phyloP scores from a whole-genome alignment of 1,140 invertebrate species.

The Drosophila sucinea region DNA sequence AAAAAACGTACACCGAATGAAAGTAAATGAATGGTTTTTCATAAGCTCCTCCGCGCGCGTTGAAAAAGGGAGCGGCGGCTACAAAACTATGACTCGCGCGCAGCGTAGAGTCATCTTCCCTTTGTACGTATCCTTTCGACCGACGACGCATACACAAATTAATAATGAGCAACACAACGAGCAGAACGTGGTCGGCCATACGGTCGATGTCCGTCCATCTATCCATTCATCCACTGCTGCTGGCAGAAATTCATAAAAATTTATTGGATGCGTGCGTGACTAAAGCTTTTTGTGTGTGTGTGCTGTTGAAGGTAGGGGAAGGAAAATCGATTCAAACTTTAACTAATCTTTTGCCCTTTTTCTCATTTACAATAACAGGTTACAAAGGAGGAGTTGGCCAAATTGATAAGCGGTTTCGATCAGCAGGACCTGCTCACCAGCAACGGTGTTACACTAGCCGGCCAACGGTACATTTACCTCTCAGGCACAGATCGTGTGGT shows the following conservation, averaged over 20 bases:
- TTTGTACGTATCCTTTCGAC: slow-evolving; percentile 19
- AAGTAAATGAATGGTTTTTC: slow-evolving; percentile 48
- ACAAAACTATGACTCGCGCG: slow-evolving; percentile 13
- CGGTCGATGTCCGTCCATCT: slow-evolving; percentile 11
- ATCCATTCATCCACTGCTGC: background rate
- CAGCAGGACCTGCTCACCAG: slow-evolving; percentile 93
- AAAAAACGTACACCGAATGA: background rate
- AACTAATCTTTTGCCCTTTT: slow-evolving; percentile 9
- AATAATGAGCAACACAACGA: slow-evolving; percentile 19
- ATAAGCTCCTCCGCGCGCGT: slow-evolving; percentile 11
- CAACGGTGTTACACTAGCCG: slow-evolving; percentile 93
- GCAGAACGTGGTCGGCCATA: slow-evolving; percentile 26
- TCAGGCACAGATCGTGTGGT: slow-evolving; percentile 95
- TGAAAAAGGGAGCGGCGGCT: slow-evolving; percentile 19
- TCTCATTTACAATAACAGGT: slow-evolving; percentile 85
- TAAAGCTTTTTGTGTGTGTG: background rate
- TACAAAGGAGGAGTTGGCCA: slow-evolving; percentile 93
- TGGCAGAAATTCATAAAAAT: slow-evolving; percentile 46
- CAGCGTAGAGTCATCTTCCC: slow-evolving; percentile 16
- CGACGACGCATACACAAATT: slow-evolving; percentile 43
- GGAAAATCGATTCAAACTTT: slow-evolving; percentile 9
- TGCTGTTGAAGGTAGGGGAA: background rate
- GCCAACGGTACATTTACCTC: slow-evolving; percentile 95
- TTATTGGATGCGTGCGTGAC: slow-evolving; percentile 65
- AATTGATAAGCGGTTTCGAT: slow-evolving; percentile 93